A percentile compares a stretch with the other conserved stretches of the same genome.
phyloP scores from a whole-genome alignment of 2,888 invertebrate species.

The Stenchaetothrips biformis region DNA sequence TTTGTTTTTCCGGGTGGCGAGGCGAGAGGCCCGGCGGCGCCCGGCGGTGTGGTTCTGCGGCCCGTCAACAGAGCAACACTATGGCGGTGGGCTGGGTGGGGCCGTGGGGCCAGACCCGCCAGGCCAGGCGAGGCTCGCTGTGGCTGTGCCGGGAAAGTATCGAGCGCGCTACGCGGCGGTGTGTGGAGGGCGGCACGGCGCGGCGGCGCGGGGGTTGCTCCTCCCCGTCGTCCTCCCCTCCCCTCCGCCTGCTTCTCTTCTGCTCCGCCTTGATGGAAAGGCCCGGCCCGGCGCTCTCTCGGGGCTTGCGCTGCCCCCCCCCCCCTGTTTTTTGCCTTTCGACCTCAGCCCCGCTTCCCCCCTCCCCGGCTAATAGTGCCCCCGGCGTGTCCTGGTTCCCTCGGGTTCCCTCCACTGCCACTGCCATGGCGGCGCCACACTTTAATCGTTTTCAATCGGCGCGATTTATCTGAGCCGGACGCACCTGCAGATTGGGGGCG shows the following conservation, averaged over 20 bases:
- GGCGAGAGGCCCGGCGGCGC: too few species aligned
- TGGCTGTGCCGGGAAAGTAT: too few species aligned
- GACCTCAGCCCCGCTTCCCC: not conserved
- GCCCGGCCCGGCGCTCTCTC: not conserved
- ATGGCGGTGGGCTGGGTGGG: too few species aligned
- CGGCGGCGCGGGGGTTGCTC: too few species aligned
- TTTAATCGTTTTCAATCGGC: slow-evolving; percentile 5
- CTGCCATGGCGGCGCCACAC: not conserved
- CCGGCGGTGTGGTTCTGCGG: too few species aligned
- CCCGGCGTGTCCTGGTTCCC: not conserved
- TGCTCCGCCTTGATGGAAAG: slow-evolving; percentile 12
- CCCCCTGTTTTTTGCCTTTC: not conserved
- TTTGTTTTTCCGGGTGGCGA: too few species aligned
- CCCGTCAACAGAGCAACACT: too few species aligned
- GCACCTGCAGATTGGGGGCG: slow-evolving; percentile 38
- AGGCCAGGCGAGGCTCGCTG: too few species aligned
- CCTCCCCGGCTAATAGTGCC: not conserved
- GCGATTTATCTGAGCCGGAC: slow-evolving; percentile 15
- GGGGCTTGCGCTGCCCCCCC: not conserved
- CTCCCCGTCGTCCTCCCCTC: not conserved
- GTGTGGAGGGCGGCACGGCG: too few species aligned
- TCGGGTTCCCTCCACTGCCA: not conserved
- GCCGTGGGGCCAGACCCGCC: too few species aligned
- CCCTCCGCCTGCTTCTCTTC: not conserved
- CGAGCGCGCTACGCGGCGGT: too few species aligned